phyloP scores from a whole-genome alignment of 2,888 invertebrate genomes.

The Hyalella azteca region DNA sequence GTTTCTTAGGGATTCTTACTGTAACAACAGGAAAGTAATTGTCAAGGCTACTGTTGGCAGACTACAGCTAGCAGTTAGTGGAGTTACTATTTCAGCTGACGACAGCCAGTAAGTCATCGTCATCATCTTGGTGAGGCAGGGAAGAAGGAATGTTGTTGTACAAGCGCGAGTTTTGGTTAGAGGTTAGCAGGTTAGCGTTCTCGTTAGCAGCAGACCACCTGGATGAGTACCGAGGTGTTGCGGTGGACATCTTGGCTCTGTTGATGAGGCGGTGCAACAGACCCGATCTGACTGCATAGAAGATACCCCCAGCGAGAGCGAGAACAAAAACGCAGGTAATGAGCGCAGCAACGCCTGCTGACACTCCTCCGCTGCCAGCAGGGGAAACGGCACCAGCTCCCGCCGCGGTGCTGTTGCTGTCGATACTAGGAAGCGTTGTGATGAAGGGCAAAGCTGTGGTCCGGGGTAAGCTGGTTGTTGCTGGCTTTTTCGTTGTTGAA shows the following conservation, averaged over 20 bases:
- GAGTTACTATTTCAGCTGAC: constrained; percentile 10
- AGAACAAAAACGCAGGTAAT: neutral
- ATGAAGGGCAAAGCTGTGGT: neutral
- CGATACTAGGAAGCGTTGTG: neutral
- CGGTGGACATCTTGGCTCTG: constrained; percentile 34
- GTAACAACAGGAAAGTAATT: too few relatives aligned
- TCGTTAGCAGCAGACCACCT: constrained; percentile 35
- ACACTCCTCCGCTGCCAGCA: neutral
- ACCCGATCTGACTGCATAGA: neutral
- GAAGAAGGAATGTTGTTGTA: constrained; percentile 13
- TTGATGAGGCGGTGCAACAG: neutral
- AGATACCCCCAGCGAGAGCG: neutral
- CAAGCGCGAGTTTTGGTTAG: constrained; percentile 20
- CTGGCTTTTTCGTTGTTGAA: neutral
- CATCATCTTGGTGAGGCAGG: neutral
- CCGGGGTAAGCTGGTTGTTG: neutral
- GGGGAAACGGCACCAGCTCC: neutral
- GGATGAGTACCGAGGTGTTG: constrained; percentile 29
- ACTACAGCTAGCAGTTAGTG: too few relatives aligned
- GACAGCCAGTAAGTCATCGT: constrained; percentile 7
- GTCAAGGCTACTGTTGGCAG: too few relatives aligned
- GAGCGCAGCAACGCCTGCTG: neutral
- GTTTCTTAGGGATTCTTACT: too few relatives aligned
- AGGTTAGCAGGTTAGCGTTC: constrained; percentile 25
- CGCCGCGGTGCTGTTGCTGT: neutral